Conservation (phyloP, 2,888 invertebrate species). For the Patella pellucida region DNA sequence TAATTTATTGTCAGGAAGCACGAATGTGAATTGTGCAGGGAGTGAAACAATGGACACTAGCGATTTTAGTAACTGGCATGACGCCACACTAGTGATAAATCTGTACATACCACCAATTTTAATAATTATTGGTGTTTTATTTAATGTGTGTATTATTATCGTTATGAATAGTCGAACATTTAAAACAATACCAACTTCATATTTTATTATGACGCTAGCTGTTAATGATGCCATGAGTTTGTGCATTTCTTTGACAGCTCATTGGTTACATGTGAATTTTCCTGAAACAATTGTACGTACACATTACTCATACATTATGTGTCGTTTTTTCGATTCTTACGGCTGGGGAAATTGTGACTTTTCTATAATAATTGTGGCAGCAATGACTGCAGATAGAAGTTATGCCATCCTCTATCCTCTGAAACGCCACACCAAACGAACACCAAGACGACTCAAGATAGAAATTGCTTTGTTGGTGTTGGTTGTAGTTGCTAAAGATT, state of each 20-base stretch:
- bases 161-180: slow-evolving; percentile 57
- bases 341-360: slow-evolving; percentile 55
- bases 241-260: slow-evolving; percentile 46
- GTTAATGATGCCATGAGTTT: slow-evolving; percentile 48
- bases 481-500: slow-evolving; percentile 26
- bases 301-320: slow-evolving; percentile 44
- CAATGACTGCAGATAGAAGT: slow-evolving; percentile 55
- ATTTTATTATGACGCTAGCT: slow-evolving; percentile 50
- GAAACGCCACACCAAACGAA: slow-evolving; percentile 38
- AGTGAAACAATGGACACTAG: too few species aligned
- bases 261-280: slow-evolving; percentile 56
- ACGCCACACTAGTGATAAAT: slow-evolving; percentile 23
- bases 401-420: slow-evolving; percentile 51
- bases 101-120: slow-evolving; percentile 49
- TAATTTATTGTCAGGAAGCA: too few species aligned
- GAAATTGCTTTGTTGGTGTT: slow-evolving; percentile 15
- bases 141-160: slow-evolving; percentile 46
- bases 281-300: slow-evolving; percentile 41
- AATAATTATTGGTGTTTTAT: slow-evolving; percentile 46
- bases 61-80: too few species aligned
- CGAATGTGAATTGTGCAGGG: too few species aligned
- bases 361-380: slow-evolving; percentile 51
- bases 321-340: slow-evolving; percentile 58
- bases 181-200: slow-evolving; percentile 50
- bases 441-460: slow-evolving; percentile 38